Percentiles rank a stretch among this genome's conserved stretches.
Conservation (phyloP, 2,797 vertebrate genomes). For the Chloroceryle inda region DNA sequence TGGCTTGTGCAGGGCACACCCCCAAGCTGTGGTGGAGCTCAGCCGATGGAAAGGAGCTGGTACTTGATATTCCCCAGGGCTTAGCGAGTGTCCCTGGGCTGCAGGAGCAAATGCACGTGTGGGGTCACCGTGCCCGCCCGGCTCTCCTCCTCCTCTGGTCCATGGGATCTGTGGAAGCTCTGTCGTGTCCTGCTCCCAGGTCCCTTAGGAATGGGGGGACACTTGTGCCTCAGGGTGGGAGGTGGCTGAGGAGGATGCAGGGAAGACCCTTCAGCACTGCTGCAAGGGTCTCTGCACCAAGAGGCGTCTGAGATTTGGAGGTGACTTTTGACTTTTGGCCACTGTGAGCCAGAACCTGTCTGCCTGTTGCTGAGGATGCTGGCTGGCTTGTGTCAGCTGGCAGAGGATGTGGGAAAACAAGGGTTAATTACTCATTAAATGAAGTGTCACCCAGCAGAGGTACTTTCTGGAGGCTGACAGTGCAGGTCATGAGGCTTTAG, state of each 20-base stretch:
- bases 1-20: background rate
- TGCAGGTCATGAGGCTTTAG: background rate
- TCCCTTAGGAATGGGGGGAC: background rate
- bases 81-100: background rate
- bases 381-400: background rate
- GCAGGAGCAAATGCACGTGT: background rate
- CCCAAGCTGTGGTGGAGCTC: background rate
- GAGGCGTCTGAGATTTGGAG: background rate
- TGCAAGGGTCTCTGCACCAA: too few species aligned
- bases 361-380: background rate
- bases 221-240: accelerated
- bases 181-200: background rate
- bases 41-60: accelerated
- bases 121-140: background rate
- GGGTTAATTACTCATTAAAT: constrained; percentile 55
- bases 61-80: background rate
- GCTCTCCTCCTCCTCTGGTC: background rate
- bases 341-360: background rate
- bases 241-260: background rate
- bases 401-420: background rate
- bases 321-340: background rate
- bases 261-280: background rate
- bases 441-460: background rate
- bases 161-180: background rate
- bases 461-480: background rate